Base-by-base conservation (phyloP, 2,797 vertebrate species). In the Gymnoscopelus microlampas region DNA sequence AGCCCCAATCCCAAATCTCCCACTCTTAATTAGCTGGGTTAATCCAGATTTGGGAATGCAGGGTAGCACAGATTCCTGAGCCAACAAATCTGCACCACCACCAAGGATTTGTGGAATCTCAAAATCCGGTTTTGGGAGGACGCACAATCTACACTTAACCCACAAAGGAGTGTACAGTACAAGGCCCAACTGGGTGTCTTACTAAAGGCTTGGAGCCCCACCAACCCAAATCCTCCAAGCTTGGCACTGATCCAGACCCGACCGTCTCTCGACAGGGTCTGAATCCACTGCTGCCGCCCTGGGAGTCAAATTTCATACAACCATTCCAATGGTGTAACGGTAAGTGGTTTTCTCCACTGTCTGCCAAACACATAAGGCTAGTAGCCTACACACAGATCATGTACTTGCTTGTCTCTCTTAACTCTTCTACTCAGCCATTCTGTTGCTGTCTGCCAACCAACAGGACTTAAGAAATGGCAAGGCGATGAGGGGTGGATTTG, bases 321-420 rank as follows among this genome's bases (percentile, higher is more conserved):
- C 93, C 89, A 90, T 93, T 94, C 89, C 94, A 94, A 92, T 94
- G 93, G 94, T 94, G 93, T 94, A 94, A 94, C 92, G 93, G 94
- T 95, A 85, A 93, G 90, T 83, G 78, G 78, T 83, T 82, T 85
- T 85, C 53, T 70, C 54, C 68, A 60, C 66, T 12, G 29, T 66
- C 71, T 78, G 79, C 72, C 63, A 81, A 86, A 88, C 51, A 81
- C 24, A 66, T 13, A 60, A 70, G 71, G 56, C 60, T 60, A 56
- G 55, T 51, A 60, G 58, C 13, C 59, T 48, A 44, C 58, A 48
- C 71, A 64, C 70, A 53, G 19, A 26, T 59, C n/a, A 76, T 79
- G 67, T 59, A 50, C 10, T 77, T 49, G 65, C 54, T 78, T 73
- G 74, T 61, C 49, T 44, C 56, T 75, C 57, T 54, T 66, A 68